Base-by-base conservation (phyloP, 2,888 invertebrate genomes). In the Tribolium freemani region DNA sequence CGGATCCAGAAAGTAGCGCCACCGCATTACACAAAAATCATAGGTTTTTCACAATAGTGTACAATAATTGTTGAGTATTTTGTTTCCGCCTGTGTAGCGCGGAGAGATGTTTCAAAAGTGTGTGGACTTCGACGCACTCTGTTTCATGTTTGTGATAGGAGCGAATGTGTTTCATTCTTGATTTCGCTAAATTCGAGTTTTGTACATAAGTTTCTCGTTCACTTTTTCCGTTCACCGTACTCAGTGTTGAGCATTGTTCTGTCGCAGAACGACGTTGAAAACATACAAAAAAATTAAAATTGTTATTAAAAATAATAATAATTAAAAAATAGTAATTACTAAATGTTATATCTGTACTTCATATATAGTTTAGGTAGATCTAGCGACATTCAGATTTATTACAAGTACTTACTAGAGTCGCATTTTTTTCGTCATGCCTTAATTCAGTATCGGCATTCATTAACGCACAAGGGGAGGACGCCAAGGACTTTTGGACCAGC, bases 321-420 rank as follows among this genome's bases (percentile, higher is more conserved):
- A 46, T 58, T 45, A 44, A 16, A 57, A 57, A 57, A 57, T 57
- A 57, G 31, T 57, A 57, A 58, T 80, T 84, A 86, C 82, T 83
- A 86, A 86, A 86, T 86, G 86, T 87, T 87, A 26, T 26, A 86
- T 84, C 83, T 86, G 86, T 87, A 86, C 83, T 86, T 86, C 84
- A 85, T 85, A 54, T 63, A 86, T 89, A 90, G 88, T 88, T 88
- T 89, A 89, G 88, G 88, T 87, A 87, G 50, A 1, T 21, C 61
- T 53, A 44, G 64, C 71, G 67, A 68, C 67, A 72, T 80, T 77
- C 71, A 73, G 69, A 75, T 78, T 79, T 79, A 74, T 78, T 16
- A 16, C 16, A 79, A 79, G 71, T 69, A 61, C 21, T 50, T 61
- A 46, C n/a, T n/a, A n/a, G n/a, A 57, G 13, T 30, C 13, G 16